These are phyloP conservation scores for Apogon hyalosoma DNA, from an alignment of 2,797 vertebrate species.

Conservation along the genomic window DNA sequence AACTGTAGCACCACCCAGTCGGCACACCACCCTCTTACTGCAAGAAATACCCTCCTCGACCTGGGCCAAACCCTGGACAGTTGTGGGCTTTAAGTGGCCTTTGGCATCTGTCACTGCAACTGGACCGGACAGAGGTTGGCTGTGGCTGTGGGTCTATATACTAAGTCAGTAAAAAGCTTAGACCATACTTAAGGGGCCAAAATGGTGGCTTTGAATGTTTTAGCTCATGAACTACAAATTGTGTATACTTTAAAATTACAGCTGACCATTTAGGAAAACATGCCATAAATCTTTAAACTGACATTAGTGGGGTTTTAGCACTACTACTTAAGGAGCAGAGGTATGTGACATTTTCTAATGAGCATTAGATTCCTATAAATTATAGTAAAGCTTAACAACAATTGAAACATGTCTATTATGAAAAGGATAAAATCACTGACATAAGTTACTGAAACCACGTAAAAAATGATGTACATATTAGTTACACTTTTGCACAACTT, in stretches of 20 bases:
- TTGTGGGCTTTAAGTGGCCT: slow-evolving; percentile 34
- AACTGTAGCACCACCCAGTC: slow-evolving; percentile 53
- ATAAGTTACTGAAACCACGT: too few species aligned
- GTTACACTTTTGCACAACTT: not conserved
- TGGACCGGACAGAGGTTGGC: slow-evolving; percentile 35
- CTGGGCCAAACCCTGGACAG: slow-evolving; percentile 36
- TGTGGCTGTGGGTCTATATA: slow-evolving; percentile 37
- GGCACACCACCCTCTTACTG: slow-evolving; percentile 25
- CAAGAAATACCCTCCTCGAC: slow-evolving; percentile 42
- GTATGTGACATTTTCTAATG: not conserved
- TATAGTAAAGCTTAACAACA: not conserved
- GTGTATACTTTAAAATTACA: slow-evolving; percentile 34
- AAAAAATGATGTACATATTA: too few species aligned
- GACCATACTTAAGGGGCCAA: slow-evolving; percentile 30
- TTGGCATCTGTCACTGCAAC: slow-evolving; percentile 37
- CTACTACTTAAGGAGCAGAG: too few species aligned
- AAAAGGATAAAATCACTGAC: not conserved
- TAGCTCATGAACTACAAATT: slow-evolving; percentile 50
- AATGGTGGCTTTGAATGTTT: slow-evolving; percentile 55
- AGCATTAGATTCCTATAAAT: not conserved
- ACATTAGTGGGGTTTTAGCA: not conserved
- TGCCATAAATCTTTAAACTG: slow-evolving; percentile 14
- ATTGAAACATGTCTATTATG: not conserved
- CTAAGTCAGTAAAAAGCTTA: slow-evolving; percentile 35
- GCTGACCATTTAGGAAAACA: slow-evolving; percentile 42